These are phyloP conservation scores for Gopherus evgoodei DNA, from an alignment of 2,113 vertebrate species.

Conservation along the genomic window DNA sequence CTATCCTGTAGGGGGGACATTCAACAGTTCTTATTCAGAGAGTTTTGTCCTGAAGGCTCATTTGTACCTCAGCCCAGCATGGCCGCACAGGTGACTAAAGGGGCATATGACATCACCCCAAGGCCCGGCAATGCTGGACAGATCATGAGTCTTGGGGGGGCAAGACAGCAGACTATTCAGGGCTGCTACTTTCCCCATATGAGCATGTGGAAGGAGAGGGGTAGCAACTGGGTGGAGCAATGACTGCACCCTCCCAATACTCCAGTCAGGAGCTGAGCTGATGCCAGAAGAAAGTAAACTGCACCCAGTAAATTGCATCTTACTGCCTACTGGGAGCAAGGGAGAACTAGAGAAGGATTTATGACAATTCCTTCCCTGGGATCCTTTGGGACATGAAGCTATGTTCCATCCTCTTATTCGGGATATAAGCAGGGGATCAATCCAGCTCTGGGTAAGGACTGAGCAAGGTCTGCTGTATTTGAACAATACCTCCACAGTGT, in stretches of 20 bases:
- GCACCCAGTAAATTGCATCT: too few species aligned
- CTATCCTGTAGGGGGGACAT: neutral
- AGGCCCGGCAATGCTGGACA: neutral
- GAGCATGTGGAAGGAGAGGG: too few species aligned
- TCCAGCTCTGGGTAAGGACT: too few species aligned
- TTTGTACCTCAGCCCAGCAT: neutral
- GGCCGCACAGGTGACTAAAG: neutral
- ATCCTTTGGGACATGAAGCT: neutral
- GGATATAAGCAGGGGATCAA: too few species aligned
- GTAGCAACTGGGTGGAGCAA: neutral
- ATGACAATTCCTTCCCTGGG: neutral
- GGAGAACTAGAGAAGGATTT: neutral
- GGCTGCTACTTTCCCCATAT: neutral
- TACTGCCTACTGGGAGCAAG: too few species aligned
- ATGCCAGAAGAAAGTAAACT: neutral
- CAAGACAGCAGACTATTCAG: neutral
- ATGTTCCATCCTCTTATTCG: neutral
- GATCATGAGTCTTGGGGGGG: neutral
- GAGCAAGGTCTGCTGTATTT: too few species aligned
- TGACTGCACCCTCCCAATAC: neutral
- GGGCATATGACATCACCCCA: neutral
- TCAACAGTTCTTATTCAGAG: neutral
- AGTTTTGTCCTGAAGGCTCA: neutral
- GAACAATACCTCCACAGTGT: too few species aligned
- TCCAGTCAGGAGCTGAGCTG: neutral